Percentiles rank a stretch among this genome's conserved stretches.
phyloP scores from a whole-genome alignment of 2,113 vertebrate species.

The Lontra canadensis region DNA sequence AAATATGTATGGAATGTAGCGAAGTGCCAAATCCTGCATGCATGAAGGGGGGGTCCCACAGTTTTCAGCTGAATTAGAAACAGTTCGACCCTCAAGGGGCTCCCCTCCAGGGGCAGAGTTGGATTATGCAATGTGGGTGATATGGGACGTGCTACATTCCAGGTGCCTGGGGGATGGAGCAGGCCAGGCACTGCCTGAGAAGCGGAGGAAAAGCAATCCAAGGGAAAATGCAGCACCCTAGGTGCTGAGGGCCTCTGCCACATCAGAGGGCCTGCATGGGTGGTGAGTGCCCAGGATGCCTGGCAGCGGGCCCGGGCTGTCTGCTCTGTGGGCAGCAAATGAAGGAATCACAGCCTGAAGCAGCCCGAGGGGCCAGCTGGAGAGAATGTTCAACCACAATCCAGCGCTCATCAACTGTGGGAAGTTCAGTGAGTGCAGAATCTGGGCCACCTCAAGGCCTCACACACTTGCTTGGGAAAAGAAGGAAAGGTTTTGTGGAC shows the following conservation, averaged over 20 bases:
- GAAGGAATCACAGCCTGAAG: not conserved
- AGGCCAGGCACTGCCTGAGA: not conserved
- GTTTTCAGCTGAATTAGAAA: constrained; percentile 25
- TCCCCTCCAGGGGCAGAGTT: not conserved
- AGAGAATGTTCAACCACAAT: not conserved
- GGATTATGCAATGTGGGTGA: not conserved
- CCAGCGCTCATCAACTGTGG: too few relatives aligned
- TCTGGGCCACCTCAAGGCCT: not conserved
- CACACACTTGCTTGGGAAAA: not conserved
- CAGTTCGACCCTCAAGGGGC: not conserved
- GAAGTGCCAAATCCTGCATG: not conserved
- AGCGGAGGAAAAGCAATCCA: not conserved
- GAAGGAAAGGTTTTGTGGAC: not conserved
- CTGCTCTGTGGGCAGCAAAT: not conserved
- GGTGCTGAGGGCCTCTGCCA: not conserved
- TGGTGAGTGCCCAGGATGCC: not conserved
- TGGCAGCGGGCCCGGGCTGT: accelerated
- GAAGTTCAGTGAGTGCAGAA: accelerated
- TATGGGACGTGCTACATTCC: not conserved
- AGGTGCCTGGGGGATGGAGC: not conserved
- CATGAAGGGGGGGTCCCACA: not conserved
- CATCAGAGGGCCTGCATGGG: not conserved
- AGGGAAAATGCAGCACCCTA: accelerated
- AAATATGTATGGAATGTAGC: not conserved
- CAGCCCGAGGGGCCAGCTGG: not conserved